Evolutionary conservation across 1,140 invertebrate genomes (phyloP).

Genomic region (Nephotettix cincticeps): DNA sequence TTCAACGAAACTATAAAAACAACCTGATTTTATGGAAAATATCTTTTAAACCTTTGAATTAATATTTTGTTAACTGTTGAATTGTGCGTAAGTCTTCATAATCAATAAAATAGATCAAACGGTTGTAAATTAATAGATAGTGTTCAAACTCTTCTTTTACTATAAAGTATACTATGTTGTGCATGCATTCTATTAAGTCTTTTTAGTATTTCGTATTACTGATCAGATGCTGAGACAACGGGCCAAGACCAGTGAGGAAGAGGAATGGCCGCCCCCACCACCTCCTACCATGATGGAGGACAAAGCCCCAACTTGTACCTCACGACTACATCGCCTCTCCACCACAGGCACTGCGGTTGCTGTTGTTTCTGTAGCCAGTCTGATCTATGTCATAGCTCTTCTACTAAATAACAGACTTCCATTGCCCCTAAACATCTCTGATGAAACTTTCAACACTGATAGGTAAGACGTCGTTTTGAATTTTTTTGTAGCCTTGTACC

Average conservation of each 20-base stretch:
- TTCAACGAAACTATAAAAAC: too few relatives aligned
- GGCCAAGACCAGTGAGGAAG: conserved; percentile 1
- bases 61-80: too few relatives aligned
- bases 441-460: conserved; percentile 20
- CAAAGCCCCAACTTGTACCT: background rate
- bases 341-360: conserved; percentile 17
- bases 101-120: too few relatives aligned
- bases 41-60: too few relatives aligned
- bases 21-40: too few relatives aligned
- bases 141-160: too few relatives aligned
- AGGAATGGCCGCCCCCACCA: conserved; percentile 19
- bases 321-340: background rate
- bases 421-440: conserved; percentile 14
- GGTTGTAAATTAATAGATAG: too few relatives aligned
- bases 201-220: too few relatives aligned
- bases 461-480: background rate
- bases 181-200: too few relatives aligned
- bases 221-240: conserved; percentile 13
- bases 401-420: conserved; percentile 15
- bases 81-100: too few relatives aligned
- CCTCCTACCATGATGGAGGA: conserved; percentile 12
- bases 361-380: conserved; percentile 5
- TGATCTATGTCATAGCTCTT: conserved; percentile 16
- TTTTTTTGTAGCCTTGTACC: too few relatives aligned
- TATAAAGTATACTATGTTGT: too few relatives aligned